A percentile compares a stretch with the other conserved stretches of the same genome.
phyloP scores from a whole-genome alignment of 2,888 invertebrate species.

The Eubasilissa splendida region DNA sequence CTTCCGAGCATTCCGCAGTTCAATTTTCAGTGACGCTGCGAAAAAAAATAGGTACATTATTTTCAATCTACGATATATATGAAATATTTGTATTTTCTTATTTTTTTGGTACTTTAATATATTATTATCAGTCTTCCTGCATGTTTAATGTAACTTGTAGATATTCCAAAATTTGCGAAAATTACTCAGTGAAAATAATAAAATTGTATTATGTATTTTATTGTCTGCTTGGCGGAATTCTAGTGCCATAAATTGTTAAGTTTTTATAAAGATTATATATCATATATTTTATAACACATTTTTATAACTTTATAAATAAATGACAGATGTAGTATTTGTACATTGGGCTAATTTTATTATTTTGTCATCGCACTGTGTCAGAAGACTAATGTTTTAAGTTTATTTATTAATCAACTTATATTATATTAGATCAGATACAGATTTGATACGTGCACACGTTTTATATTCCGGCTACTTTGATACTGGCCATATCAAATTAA shows the following conservation, averaged over 20 bases:
- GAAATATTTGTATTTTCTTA: not conserved
- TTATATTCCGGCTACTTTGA: too few relatives aligned
- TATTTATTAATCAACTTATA: too few relatives aligned
- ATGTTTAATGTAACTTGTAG: too few relatives aligned
- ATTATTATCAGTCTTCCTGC: not conserved
- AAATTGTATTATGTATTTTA: constrained; percentile 12
- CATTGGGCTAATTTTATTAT: too few relatives aligned
- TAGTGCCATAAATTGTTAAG: constrained; percentile 23
- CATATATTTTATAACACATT: constrained; percentile 20
- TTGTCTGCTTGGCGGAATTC: not conserved
- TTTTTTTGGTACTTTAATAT: not conserved
- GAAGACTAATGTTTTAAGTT: too few relatives aligned
- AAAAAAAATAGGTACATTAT: not conserved
- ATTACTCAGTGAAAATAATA: too few relatives aligned
- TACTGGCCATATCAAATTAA: too few relatives aligned
- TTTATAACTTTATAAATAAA: not conserved
- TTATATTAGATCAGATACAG: too few relatives aligned
- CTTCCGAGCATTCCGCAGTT: not conserved
- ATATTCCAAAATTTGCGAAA: too few relatives aligned
- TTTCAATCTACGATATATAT: not conserved
- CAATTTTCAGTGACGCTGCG: not conserved
- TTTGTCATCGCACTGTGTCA: too few relatives aligned
- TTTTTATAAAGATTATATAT: constrained; percentile 3
- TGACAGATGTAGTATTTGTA: not conserved
- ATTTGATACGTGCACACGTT: too few relatives aligned